A percentile compares a stretch with the other conserved stretches of the same genome.
Conservation (phyloP, 2,888 invertebrate genomes). For the Synanthedon myopaeformis region DNA sequence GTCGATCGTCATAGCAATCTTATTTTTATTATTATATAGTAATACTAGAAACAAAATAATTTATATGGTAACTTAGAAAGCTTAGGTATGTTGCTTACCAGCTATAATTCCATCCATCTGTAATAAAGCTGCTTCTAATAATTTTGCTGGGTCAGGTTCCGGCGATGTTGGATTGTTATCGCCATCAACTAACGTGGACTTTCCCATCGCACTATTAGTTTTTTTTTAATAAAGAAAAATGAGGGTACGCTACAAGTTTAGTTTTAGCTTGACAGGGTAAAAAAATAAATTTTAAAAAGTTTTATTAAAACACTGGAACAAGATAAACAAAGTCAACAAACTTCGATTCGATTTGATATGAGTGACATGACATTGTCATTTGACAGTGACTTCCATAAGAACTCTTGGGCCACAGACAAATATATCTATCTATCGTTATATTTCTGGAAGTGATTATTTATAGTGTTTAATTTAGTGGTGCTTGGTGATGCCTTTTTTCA, state of each 20-base stretch:
- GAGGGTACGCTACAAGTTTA: background rate
- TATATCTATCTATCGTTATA: no score
- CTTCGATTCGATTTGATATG: no score
- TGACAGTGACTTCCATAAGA: no score
- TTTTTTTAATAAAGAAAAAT: background rate
- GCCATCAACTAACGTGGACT: constrained; percentile 57
- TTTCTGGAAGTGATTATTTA: no score
- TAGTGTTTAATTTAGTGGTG: no score
- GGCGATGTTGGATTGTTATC: constrained; percentile 57
- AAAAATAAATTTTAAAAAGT: no score
- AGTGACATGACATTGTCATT: no score
- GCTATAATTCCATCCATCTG: constrained; percentile 93
- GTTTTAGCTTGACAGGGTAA: no score
- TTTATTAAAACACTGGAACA: no score
- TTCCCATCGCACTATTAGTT: constrained; percentile 49
- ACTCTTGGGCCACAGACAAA: no score
- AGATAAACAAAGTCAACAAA: no score
- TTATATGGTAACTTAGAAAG: background rate
- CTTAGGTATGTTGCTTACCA: constrained; percentile 57
- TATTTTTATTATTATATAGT: background rate
- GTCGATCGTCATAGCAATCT: background rate
- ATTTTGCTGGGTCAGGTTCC: constrained; percentile 80
- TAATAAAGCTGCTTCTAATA: constrained; percentile 86
- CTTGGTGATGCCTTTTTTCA: no score
- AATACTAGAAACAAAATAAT: background rate